Base-by-base conservation (phyloP, 2,888 invertebrate genomes). In the Apamea monoglypha region DNA sequence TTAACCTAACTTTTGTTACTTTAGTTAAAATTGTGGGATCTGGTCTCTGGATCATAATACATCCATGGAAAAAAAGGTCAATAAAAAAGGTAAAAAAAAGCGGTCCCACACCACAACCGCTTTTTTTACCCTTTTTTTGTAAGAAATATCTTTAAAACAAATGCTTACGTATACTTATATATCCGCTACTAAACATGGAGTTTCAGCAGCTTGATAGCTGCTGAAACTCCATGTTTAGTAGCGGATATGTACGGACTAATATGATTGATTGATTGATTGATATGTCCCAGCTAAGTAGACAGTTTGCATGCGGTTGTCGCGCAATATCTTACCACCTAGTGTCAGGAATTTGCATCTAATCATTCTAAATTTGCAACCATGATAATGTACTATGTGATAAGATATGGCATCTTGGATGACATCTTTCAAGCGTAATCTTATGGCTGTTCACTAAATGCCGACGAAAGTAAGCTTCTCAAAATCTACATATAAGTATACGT, bases 251-350 rank as follows among this genome's bases (percentile, higher is more conserved):
- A 53, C n/a, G n/a, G 56, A 29, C 32, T 29, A 63, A 59, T 79
- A 47, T 78, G 73, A 80, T 84, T 74, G 85, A 81, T 81, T 56
- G 83, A 81, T 79, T n/a, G n/a, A n/a, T n/a, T n/a, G n/a, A n/a
- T n/a, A 84, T 25, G 70, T 32, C 47, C 81, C 81, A 69, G 70
- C 66, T 74, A 82, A 66, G 74, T 18, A 40, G 21, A 69, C 74
- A 74, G 16, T 18, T 32, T 66, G 69, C 36, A 70, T 80, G 67
- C 74, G 64, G 4, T 12, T 32, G 40, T 10, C 5, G 32, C 67
- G 25, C 47, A 50, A 32, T 64, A 36, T 18, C 44, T n/a, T 59
- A 32, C 25, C 61, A n/a, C n/a, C 36, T 59, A n/a, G 47, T 59
- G 44, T 64, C 50, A 32, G n/a, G 40, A 47, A 44, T 74, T 59